Conservation (phyloP, 2,888 invertebrate species). For the Orthosia cruda region DNA sequence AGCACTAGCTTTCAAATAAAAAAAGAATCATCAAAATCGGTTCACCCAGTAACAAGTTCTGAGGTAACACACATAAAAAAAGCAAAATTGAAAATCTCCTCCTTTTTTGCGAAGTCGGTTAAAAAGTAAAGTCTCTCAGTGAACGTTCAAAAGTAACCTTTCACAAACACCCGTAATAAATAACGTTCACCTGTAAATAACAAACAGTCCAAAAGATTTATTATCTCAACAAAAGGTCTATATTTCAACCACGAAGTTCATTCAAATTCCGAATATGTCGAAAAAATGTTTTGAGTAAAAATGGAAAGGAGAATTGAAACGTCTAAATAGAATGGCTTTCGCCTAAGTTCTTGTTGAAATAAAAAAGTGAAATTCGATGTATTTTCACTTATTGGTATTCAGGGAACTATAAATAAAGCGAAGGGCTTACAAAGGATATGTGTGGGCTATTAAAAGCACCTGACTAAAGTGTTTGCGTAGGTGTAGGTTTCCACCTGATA, state of each 20-base stretch:
- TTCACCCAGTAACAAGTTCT: no score
- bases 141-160: neutral
- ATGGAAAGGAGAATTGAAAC: constrained; percentile 16
- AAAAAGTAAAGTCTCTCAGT: neutral
- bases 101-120: no score
- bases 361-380: constrained; percentile 14
- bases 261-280: constrained; percentile 40
- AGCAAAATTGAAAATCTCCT: no score
- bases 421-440: constrained; percentile 31
- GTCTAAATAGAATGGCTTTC: constrained; percentile 6
- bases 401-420: constrained; percentile 38
- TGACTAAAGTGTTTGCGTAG: neutral
- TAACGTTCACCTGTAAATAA: constrained; percentile 42
- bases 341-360: neutral
- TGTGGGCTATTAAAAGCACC: constrained; percentile 15
- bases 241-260: constrained; percentile 27
- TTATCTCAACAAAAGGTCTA: constrained; percentile 24
- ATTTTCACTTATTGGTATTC: constrained; percentile 42
- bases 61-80: no score
- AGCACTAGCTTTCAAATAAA: no score
- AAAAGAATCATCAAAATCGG: no score
- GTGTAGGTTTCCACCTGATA: neutral
- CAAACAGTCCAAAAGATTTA: constrained; percentile 39
- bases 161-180: constrained; percentile 22
- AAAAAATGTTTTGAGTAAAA: constrained; percentile 35